Percentiles rank a stretch among this genome's conserved stretches.
Conservation (phyloP, 2,888 invertebrate genomes). For the Pemphredon lugubris region DNA sequence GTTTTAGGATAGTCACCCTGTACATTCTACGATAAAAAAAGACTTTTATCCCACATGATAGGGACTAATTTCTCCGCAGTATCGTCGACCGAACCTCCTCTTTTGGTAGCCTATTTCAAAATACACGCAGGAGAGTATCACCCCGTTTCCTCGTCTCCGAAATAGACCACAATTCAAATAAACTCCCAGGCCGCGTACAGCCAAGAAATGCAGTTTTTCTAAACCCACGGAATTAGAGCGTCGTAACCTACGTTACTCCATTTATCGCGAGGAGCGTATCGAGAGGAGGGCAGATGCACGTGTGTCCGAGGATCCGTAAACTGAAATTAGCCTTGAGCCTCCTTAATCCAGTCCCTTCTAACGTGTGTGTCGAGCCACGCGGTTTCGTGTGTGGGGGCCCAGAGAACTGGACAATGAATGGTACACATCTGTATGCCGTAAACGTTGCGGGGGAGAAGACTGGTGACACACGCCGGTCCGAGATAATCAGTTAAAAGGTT, state of each 20-base stretch:
- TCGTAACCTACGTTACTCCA: background rate
- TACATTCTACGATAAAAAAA: too few relatives aligned
- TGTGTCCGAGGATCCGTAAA: constrained; percentile 29
- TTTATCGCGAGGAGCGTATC: background rate
- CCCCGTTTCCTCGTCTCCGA: background rate
- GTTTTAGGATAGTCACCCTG: too few relatives aligned
- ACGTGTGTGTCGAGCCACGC: constrained; percentile 19
- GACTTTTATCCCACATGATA: too few relatives aligned
- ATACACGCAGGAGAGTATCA: background rate
- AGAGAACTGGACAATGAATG: constrained; percentile 38
- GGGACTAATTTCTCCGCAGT: too few relatives aligned
- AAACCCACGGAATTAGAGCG: background rate
- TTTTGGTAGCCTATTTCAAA: too few relatives aligned
- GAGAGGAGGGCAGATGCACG: background rate
- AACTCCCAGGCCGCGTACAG: background rate
- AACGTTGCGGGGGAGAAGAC: constrained; percentile 50
- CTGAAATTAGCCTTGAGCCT: constrained; percentile 47
- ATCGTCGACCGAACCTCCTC: too few relatives aligned
- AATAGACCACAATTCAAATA: background rate
- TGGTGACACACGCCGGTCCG: constrained; percentile 18
- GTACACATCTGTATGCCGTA: constrained; percentile 43
- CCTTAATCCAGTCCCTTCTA: constrained; percentile 35
- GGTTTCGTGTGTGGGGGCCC: constrained; percentile 23
- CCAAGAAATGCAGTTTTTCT: background rate
- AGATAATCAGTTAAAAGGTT: constrained; percentile 41